Evolutionary conservation across 2,888 invertebrate species (phyloP), one percentile per base, ranked within the genome.

Genomic region (Volucella bombylans): DNA sequence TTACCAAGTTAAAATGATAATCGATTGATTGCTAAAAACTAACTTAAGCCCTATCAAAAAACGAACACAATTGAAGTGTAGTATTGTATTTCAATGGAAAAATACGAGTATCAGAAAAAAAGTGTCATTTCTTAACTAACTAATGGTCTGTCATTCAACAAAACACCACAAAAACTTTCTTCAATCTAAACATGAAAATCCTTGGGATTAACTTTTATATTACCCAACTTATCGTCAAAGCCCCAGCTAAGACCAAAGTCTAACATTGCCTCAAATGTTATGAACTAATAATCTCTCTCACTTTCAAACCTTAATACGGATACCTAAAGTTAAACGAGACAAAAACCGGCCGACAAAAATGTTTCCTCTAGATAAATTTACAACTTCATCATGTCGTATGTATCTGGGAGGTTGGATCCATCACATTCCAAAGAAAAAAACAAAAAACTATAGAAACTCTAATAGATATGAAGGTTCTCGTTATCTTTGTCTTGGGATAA

Each of bases 201-300:
- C 64, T 14, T 45, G 31, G 55, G n/a, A 18, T 54, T 61, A 10
- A 49, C 59, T 39, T 41, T 11, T 8, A 43, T n/a, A 31, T 31
- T 31, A 31, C 6, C 38, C 9, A 47, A 43, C 45, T 45, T 47
- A 54, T 39, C 64, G 1, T 8, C 3, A 39, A 43, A 47, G 43
- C 62, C 23, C 23, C 23, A 45, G 39, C 41, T 45, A 54, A 54
- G 62, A 67, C 65, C 57, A 74, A 74, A 65, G 49, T 49, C 50
- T 15, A 43, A 31, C 15, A 8, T 49, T 38, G n/a, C 47, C n/a
- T 45, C 12, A 14, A 64, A 68, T 61, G 47, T 68, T 54, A 77
- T 69, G 31, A 68, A 68, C 77, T 77, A 68, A 77, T 77, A 77
- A 77, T 77, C 77, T 61, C 41, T 69, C 49, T 47, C 41, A 41